Conservation (phyloP, 2,113 vertebrate species). For the Hystrix brachyura region DNA sequence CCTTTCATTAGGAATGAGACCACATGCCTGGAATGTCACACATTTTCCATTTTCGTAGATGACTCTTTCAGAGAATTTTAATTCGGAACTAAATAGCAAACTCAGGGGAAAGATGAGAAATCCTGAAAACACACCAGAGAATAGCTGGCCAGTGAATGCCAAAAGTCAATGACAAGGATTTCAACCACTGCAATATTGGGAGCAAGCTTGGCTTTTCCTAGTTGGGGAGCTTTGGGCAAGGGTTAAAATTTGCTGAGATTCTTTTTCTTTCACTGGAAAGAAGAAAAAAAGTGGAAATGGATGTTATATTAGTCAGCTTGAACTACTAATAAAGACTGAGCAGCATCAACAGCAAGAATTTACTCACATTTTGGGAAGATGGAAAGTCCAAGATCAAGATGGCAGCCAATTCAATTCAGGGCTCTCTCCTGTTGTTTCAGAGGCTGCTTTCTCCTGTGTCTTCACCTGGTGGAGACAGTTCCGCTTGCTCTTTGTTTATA, state of each 20-base stretch:
- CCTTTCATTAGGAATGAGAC: conserved; percentile 32
- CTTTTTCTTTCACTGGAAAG: background rate
- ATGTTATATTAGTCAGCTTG: background rate
- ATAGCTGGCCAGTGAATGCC: background rate
- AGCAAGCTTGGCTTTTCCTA: background rate
- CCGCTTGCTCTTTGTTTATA: background rate
- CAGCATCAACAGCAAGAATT: background rate
- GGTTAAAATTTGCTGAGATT: background rate
- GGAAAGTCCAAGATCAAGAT: background rate
- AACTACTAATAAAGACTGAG: background rate
- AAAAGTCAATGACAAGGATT: background rate
- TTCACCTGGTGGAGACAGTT: background rate
- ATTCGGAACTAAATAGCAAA: conserved; percentile 59
- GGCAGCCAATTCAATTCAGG: background rate
- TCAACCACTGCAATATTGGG: background rate
- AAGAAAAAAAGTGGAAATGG: background rate
- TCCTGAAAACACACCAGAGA: background rate
- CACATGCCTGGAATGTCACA: background rate
- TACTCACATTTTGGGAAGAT: background rate
- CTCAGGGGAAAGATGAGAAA: conserved; percentile 2
- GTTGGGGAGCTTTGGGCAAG: background rate
- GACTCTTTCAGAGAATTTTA: conserved; percentile 21
- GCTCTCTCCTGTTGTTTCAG: background rate
- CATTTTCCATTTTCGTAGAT: conserved; percentile 26
- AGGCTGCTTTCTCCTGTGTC: background rate